Percentiles rank a stretch among this genome's conserved stretches.
Evolutionary conservation across 1,140 invertebrate genomes (phyloP).

Genomic region (Camponotus floridanus): DNA sequence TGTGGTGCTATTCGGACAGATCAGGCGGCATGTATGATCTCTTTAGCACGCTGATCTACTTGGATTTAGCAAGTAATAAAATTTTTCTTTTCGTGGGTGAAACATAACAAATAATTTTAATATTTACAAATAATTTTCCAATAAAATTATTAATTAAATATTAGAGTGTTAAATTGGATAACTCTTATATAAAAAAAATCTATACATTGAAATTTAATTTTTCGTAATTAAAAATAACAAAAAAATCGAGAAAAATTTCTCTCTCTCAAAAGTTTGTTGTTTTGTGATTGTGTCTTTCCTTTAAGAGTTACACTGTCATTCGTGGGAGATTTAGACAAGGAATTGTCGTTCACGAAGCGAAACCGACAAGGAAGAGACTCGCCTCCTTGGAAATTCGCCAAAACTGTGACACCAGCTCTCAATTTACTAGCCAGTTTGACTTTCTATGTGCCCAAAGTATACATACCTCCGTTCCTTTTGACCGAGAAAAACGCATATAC

Average conservation of each 20-base stretch:
- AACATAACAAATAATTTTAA: background rate
- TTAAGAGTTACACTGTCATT: background rate
- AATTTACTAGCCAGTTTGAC: slow-evolving; percentile 56
- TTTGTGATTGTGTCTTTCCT: background rate
- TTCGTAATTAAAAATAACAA: background rate
- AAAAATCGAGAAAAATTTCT: background rate
- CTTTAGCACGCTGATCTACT: slow-evolving; percentile 1
- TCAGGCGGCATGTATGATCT: slow-evolving; percentile 40
- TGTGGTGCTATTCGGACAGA: slow-evolving; percentile 24
- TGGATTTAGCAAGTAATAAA: background rate
- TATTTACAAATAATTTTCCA: background rate
- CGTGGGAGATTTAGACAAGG: slow-evolving; percentile 39
- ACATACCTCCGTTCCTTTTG: slow-evolving; percentile 45
- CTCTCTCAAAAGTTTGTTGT: background rate
- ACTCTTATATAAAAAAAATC: background rate
- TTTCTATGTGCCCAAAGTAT: slow-evolving; percentile 49
- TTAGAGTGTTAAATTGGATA: background rate
- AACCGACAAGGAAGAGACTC: slow-evolving; percentile 51
- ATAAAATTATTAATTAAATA: slow-evolving; percentile 5
- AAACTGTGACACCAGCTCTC: slow-evolving; percentile 45
- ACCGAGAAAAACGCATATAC: slow-evolving; percentile 26
- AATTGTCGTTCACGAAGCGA: slow-evolving; percentile 46
- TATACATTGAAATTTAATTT: background rate
- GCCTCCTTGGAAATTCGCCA: slow-evolving; percentile 60
- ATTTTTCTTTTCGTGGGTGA: background rate